Evolutionary conservation across 1,140 invertebrate species (phyloP).

Genomic region (Euwallacea fornicatus): DNA sequence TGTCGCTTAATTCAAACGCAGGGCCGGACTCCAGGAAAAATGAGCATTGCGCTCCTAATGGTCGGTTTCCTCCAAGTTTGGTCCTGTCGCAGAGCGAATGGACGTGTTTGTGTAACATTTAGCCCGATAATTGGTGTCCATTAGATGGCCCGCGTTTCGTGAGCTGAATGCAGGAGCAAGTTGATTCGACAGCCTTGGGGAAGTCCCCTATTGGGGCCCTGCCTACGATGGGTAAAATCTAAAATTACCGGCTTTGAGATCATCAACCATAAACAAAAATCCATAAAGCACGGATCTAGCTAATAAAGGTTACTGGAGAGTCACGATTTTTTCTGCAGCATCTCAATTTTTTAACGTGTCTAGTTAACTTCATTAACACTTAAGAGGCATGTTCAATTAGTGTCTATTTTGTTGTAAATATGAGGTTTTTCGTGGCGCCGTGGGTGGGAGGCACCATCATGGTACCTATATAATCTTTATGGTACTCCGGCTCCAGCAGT

Average conservation of each 20-base stretch:
- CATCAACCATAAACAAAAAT: slow-evolving; percentile 25
- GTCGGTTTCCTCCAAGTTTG: too few relatives aligned
- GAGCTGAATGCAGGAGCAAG: background rate
- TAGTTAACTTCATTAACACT: slow-evolving; percentile 27
- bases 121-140: background rate
- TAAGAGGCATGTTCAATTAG: slow-evolving; percentile 21
- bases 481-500: too few relatives aligned
- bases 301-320: slow-evolving; percentile 23
- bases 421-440: background rate
- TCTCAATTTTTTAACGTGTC: slow-evolving; percentile 22
- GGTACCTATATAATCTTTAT: too few relatives aligned
- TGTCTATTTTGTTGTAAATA: slow-evolving; percentile 28
- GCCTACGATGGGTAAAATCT: slow-evolving; percentile 2
- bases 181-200: background rate
- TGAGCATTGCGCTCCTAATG: too few relatives aligned
- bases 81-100: too few relatives aligned
- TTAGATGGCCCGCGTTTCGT: background rate
- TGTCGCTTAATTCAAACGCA: background rate
- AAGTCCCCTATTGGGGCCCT: background rate
- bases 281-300: slow-evolving; percentile 26
- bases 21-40: background rate
- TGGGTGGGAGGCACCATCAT: too few relatives aligned
- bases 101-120: background rate
- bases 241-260: slow-evolving; percentile 29
- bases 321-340: slow-evolving; percentile 26